Base-by-base conservation (phyloP, 2,113 vertebrate species). In the Triplophysa siluroides region DNA sequence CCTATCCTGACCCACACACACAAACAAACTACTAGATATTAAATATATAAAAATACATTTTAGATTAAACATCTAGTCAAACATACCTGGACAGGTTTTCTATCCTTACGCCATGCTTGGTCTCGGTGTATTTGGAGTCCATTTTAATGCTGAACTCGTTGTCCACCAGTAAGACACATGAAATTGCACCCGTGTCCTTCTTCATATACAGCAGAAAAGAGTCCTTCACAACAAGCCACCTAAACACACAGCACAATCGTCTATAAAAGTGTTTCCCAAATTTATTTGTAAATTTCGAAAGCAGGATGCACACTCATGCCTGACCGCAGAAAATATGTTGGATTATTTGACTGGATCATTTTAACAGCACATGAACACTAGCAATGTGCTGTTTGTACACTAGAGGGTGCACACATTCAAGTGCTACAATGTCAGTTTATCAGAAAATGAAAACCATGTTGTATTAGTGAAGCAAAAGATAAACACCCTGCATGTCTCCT, bases 151-250 rank as follows among this genome's bases (percentile, higher is more conserved):
- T 94, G 91, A 99, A 99, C 80, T 96, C 95, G 85, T 98, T 96
- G 79, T 99, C 98, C 0, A 98, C 92, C 82, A 99, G 90, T 41
- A 99, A 86, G 38, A 99, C 98, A 4, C 97, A 99, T 26, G 95
- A 92, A 66, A 99, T 93, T 29, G 94, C 96, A 12, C 98, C 98
- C 0, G 91, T 92, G 88, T 99, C 98, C 0, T 94, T 95, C 75
- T 98, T 98, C 95, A 99, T 95, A 86, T 99, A 99, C 69, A 98
- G 58, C 80, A 99, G 88, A 83, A 96, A 99, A 0, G 98, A 99
- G 79, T 99, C 98, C 87, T 99, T 99, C 88, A 99, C 94, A 81
- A 97, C 93, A 88, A 99, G 86, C 97, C 97, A 99, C 88, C 98
- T 99, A 83, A 8, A 88, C 33, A 81, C 29, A 86, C 60, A 78